Evolutionary conservation across 2,888 invertebrate genomes (phyloP).

Genomic region (Morpho deidamia): DNA sequence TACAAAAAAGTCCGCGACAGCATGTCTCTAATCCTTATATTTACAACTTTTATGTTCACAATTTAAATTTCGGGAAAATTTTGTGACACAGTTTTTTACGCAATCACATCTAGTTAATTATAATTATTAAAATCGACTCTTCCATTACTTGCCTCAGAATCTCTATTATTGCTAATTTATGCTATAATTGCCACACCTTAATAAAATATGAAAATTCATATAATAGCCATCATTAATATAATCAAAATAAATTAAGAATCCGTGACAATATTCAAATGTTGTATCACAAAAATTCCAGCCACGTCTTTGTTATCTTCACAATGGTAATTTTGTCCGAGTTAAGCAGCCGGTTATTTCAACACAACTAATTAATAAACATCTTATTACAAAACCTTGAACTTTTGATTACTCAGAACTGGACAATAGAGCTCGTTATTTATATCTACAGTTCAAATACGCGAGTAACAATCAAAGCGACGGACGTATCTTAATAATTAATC

Average conservation of each 20-base stretch:
- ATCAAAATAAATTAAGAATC: constrained; percentile 26
- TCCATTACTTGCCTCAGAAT: neutral
- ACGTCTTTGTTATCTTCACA: constrained; percentile 53
- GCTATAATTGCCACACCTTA: constrained; percentile 23
- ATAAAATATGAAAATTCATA: constrained; percentile 23
- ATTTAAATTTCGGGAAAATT: too few relatives aligned
- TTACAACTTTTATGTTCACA: too few relatives aligned
- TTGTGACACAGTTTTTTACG: too few relatives aligned
- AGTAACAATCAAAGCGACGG: constrained; percentile 50
- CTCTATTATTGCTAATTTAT: neutral
- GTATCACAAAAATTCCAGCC: constrained; percentile 43
- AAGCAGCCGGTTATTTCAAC: constrained; percentile 54
- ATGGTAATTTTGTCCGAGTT: constrained; percentile 49
- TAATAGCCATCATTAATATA: constrained; percentile 25
- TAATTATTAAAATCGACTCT: neutral
- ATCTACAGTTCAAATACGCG: constrained; percentile 51
- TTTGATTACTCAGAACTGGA: constrained; percentile 63
- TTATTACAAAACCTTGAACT: constrained; percentile 68
- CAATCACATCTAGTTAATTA: too few relatives aligned
- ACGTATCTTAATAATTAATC: constrained; percentile 76
- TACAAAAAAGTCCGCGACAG: too few relatives aligned
- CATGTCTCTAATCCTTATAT: too few relatives aligned
- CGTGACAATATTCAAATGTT: constrained; percentile 31
- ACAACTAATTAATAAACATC: constrained; percentile 72
- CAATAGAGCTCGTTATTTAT: constrained; percentile 67